Percentiles rank a stretch among this genome's conserved stretches.
These are phyloP conservation scores for Branchinecta lindahli DNA, from an alignment of 1,140 invertebrate species.

Conservation along the genomic window DNA sequence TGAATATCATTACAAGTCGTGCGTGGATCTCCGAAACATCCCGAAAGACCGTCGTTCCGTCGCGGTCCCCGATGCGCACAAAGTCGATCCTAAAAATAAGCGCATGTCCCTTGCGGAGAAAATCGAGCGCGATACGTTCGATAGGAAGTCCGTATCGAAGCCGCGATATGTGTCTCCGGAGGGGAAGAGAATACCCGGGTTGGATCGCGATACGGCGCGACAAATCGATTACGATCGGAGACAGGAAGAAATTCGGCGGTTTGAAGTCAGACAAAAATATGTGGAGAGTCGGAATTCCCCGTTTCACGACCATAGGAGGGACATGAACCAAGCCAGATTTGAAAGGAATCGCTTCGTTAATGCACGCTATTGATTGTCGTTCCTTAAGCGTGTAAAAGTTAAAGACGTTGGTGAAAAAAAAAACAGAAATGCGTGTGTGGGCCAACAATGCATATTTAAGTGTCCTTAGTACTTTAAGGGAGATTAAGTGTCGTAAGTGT, in stretches of 20 bases:
- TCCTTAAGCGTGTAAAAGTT: too few relatives aligned
- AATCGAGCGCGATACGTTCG: background rate
- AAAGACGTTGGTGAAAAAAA: too few relatives aligned
- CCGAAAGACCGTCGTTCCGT: background rate
- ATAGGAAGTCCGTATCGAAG: background rate
- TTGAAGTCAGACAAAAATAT: background rate
- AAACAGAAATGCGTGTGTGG: too few relatives aligned
- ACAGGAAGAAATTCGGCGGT: background rate
- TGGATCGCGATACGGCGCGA: background rate
- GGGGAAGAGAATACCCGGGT: background rate
- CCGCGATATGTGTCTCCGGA: background rate
- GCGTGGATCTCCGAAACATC: background rate
- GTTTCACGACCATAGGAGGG: background rate
- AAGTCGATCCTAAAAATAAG: background rate
- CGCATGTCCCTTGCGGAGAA: background rate
- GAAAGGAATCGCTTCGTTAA: background rate
- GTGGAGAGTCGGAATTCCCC: background rate
- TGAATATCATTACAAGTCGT: background rate
- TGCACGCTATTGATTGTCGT: background rate
- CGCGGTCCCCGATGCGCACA: background rate
- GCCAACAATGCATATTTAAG: too few relatives aligned
- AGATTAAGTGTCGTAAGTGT: too few relatives aligned
- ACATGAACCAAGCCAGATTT: background rate
- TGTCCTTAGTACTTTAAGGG: too few relatives aligned
- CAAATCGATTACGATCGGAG: background rate